A percentile compares a stretch with the other conserved stretches of the same genome.
These are phyloP conservation scores for Trichonephila clavata DNA, from an alignment of 1,140 invertebrate genomes.

Conservation along the genomic window DNA sequence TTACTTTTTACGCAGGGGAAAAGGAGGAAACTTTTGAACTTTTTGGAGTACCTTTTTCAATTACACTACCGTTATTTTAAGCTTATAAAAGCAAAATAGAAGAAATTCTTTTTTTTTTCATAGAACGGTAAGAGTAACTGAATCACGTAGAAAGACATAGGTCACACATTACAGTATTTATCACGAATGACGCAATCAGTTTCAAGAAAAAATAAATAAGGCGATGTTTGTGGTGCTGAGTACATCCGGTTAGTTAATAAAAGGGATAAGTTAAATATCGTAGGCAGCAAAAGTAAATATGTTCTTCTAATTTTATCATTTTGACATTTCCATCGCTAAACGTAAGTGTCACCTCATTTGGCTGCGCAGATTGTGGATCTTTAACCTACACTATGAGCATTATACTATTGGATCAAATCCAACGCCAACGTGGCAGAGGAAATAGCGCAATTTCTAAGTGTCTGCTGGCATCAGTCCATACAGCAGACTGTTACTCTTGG, in stretches of 20 bases:
- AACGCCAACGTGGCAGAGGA: constrained; percentile 37
- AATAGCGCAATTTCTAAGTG: constrained; percentile 17
- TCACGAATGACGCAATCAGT: neutral
- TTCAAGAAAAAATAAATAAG: neutral
- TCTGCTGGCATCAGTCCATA: constrained; percentile 13
- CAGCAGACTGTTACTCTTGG: constrained; percentile 3
- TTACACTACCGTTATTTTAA: too few relatives aligned
- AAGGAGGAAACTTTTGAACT: too few relatives aligned
- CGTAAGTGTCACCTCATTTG: constrained; percentile 24
- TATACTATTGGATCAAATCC: neutral
- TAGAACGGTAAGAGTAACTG: too few relatives aligned
- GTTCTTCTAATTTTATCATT: constrained; percentile 37
- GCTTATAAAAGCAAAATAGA: too few relatives aligned
- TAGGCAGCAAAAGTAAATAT: constrained; percentile 8
- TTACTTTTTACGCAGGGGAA: too few relatives aligned
- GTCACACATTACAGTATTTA: neutral
- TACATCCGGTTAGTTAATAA: constrained; percentile 6
- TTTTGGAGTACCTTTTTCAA: too few relatives aligned
- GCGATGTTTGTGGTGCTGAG: neutral
- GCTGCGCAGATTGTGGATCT: neutral
- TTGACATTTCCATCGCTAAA: constrained; percentile 44
- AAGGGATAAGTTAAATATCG: neutral
- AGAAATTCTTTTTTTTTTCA: too few relatives aligned
- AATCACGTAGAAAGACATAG: too few relatives aligned
- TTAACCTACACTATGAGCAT: constrained; percentile 2